Evolutionary conservation across 2,888 invertebrate species (phyloP), one percentile per base, ranked within the genome.

Genomic region (Lasioglossum lativentre): DNA sequence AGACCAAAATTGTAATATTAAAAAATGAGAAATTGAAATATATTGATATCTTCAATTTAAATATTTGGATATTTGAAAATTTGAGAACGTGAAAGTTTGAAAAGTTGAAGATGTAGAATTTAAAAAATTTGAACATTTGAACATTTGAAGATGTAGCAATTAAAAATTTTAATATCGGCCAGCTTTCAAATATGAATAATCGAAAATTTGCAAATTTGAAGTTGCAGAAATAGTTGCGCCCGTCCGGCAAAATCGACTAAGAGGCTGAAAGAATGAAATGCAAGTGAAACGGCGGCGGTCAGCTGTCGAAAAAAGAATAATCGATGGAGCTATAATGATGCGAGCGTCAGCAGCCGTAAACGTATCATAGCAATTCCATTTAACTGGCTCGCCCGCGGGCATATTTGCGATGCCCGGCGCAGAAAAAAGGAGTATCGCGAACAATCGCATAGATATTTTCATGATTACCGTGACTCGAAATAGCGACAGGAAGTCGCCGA

Each of bases 331-430:
- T 79, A 47, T 85, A 85, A 76, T 85, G 47, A 80, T 73, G 76
- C 75, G 79, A 76, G 34, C 75, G 76, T 76, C 73, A 47, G 80
- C 85, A 73, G n/a, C 78, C 38, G 45, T 72, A 80, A 85, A 80
- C 80, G 59, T 68, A 68, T 85, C 75, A 66, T 70, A 59, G 75
- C 86, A 76, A 86, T 86, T 86, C 78, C 73, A 82, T 82, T 81
- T 86, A 73, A 59, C 82, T 72, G 42, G 27, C 1, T n/a, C n/a
- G 82, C 77, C 78, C 19, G 72, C 45, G 78, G 86, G 59, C 73
- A 74, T 38, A 63, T 63, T 71, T 59, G 30, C 45, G 77, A 75
- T 75, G 40, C 14, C 45, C 72, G 47, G 27, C 30, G 47, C 14
- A 56, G 40, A 34, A 73, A 63, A 59, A 45, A 76, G 71, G 42